phyloP scores from a whole-genome alignment of 1,140 invertebrate genomes.

The Mya arenaria region DNA sequence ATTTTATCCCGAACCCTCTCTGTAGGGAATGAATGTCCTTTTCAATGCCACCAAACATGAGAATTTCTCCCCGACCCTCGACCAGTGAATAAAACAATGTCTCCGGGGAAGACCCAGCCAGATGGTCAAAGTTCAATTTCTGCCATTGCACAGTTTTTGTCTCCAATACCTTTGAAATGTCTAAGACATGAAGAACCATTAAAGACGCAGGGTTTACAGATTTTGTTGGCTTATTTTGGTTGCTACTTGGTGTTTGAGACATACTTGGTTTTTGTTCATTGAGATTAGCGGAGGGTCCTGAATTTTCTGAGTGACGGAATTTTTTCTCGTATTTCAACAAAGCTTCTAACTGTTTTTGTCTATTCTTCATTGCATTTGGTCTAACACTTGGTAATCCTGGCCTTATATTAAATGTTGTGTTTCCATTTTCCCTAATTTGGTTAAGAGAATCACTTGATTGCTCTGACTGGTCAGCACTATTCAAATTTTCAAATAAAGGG shows the following conservation, averaged over 20 bases:
- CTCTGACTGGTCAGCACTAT: conserved; percentile 19
- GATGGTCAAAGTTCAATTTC: conserved; percentile 82
- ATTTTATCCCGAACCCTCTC: conserved; percentile 65
- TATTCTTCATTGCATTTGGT: conserved; percentile 81
- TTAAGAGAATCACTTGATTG: neutral
- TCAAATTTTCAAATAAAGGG: neutral
- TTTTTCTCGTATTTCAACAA: conserved; percentile 85
- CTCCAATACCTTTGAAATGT: conserved; percentile 88
- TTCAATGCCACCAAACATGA: conserved; percentile 95
- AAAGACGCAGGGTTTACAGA: conserved; percentile 74
- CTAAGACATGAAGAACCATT: conserved; percentile 92
- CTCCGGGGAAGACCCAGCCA: conserved; percentile 87
- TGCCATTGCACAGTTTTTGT: conserved; percentile 87
- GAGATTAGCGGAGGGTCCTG: conserved; percentile 60
- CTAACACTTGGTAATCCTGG: conserved; percentile 76
- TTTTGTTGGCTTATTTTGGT: conserved; percentile 17
- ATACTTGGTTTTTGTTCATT: too few relatives aligned
- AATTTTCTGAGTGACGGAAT: conserved; percentile 74
- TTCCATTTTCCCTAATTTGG: neutral
- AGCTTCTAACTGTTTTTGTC: conserved; percentile 85
- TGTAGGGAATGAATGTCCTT: conserved; percentile 73
- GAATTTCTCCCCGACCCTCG: conserved; percentile 93
- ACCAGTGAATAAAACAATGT: conserved; percentile 95
- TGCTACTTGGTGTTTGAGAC: too few relatives aligned
- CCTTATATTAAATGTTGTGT: conserved; percentile 48